These are phyloP conservation scores for Alouatta palliata DNA, from an alignment of 2,113 vertebrate species.

Conservation along the genomic window DNA sequence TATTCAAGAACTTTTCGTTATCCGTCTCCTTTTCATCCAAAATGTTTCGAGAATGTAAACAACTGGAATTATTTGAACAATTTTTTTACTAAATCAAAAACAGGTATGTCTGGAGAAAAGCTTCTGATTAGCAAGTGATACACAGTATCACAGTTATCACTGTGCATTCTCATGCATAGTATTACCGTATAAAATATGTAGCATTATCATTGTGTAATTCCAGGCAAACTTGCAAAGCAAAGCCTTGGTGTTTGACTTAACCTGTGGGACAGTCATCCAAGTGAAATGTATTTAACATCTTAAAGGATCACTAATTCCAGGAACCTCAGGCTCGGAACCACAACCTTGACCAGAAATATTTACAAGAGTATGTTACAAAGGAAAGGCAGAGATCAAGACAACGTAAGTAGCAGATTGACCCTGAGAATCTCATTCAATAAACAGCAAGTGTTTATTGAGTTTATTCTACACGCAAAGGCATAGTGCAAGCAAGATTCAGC, in stretches of 20 bases:
- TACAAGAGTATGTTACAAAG: neutral
- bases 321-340: neutral
- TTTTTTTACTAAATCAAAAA: constrained; percentile 12
- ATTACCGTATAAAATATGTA: neutral
- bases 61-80: constrained; percentile 9
- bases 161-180: neutral
- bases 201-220: neutral
- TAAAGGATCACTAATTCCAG: neutral
- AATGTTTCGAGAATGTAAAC: neutral
- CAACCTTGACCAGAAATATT: neutral
- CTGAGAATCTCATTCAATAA: neutral
- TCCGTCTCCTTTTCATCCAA: neutral
- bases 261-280: neutral
- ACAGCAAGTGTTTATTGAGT: neutral
- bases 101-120: neutral
- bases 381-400: neutral
- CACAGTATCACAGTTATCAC: neutral
- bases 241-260: constrained; percentile 19
- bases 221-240: neutral
- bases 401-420: neutral
- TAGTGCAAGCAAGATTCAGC: neutral
- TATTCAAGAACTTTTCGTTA: neutral
- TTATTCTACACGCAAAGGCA: neutral
- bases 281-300: neutral
- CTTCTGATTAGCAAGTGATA: neutral